phyloP scores from a whole-genome alignment of 2,888 invertebrate species.

The Antheraea assamensis region DNA sequence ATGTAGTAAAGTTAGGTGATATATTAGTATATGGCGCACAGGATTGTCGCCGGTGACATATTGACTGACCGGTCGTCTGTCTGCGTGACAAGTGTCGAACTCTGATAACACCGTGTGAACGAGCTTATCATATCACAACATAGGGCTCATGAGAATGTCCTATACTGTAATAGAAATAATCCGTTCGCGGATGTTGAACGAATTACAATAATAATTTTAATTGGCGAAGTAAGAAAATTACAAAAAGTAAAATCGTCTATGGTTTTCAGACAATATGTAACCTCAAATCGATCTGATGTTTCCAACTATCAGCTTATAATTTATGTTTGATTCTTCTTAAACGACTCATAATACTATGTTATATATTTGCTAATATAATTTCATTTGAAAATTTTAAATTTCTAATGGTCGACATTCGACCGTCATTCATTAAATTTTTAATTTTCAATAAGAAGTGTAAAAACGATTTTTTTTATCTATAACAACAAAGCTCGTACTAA shows the following conservation, averaged over 20 bases:
- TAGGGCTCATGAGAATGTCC: constrained; percentile 41
- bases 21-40: not conserved
- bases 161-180: constrained; percentile 38
- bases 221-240: not conserved
- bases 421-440: too few relatives aligned
- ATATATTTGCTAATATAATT: not conserved
- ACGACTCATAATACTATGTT: not conserved
- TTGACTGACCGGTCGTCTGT: constrained; percentile 41
- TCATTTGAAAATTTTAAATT: not conserved
- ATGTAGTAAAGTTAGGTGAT: constrained; percentile 13
- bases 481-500: too few relatives aligned
- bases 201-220: not conserved
- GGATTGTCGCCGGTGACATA: constrained; percentile 26
- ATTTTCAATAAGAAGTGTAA: too few relatives aligned
- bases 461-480: too few relatives aligned
- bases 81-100: constrained; percentile 53
- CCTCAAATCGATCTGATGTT: not conserved
- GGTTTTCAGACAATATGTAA: not conserved
- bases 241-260: not conserved
- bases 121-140: constrained; percentile 50
- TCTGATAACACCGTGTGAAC: constrained; percentile 66
- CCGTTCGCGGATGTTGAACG: not conserved
- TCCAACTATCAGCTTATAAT: not conserved
- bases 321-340: not conserved
- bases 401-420: too few relatives aligned